Evolutionary conservation across 2,888 invertebrate species (phyloP).

Genomic region (Alviniconcha strummeri): DNA sequence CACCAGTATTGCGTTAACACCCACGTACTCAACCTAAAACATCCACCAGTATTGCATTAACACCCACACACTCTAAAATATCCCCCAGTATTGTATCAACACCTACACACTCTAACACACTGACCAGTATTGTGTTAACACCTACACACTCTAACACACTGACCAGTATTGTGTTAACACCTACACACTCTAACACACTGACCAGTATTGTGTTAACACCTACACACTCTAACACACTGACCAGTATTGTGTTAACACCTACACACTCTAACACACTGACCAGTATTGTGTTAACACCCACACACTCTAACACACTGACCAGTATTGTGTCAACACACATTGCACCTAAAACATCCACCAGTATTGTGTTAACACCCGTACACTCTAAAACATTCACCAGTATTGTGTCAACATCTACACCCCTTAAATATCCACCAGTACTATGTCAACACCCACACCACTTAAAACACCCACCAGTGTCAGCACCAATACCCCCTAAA

Average conservation of each 20-base stretch:
- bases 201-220: neutral
- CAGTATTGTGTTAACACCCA: slow-evolving; percentile 12
- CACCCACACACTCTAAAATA: neutral
- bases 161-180: neutral
- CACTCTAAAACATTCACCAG: slow-evolving; percentile 3
- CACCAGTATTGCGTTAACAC: too few relatives aligned
- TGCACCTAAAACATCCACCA: slow-evolving; percentile 12
- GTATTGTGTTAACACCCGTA: slow-evolving; percentile 9
- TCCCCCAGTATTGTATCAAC: neutral
- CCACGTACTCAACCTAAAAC: neutral
- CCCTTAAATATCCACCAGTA: neutral
- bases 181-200: neutral
- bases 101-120: neutral
- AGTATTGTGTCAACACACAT: neutral
- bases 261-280: slow-evolving; percentile 8
- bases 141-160: neutral
- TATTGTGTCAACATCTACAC: neutral
- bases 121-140: neutral
- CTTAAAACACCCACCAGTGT: neutral
- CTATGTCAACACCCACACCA: neutral
- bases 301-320: slow-evolving; percentile 22
- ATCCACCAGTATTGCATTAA: neutral
- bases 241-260: neutral
- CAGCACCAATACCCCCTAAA: neutral
- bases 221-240: neutral